Evolutionary conservation across 2,888 invertebrate genomes (phyloP).

Genomic region (Tetramorium bicarinatum): DNA sequence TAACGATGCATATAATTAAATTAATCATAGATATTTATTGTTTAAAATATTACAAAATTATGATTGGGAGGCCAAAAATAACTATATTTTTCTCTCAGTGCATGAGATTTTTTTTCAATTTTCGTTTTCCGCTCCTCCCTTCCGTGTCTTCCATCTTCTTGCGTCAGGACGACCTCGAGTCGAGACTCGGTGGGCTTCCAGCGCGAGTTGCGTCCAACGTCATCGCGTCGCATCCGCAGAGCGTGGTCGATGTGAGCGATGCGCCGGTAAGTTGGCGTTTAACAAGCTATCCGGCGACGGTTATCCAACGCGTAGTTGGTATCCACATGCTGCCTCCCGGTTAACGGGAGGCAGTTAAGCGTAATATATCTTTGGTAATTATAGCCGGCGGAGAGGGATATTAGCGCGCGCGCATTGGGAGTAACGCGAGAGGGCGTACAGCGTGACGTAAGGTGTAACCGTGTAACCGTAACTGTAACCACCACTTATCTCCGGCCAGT

Average conservation of each 20-base stretch:
- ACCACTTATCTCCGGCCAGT: conserved; percentile 77
- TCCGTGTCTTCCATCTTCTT: background rate
- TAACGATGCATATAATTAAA: too few species aligned
- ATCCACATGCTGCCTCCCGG: conserved; percentile 61
- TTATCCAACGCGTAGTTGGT: conserved; percentile 60
- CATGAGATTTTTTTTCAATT: background rate
- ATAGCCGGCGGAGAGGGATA: conserved; percentile 73
- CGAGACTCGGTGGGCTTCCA: conserved; percentile 4
- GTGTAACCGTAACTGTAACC: conserved; percentile 81
- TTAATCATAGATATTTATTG: too few species aligned
- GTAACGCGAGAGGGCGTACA: conserved; percentile 71
- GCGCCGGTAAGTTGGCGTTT: conserved; percentile 58
- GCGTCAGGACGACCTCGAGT: background rate
- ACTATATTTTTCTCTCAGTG: too few species aligned
- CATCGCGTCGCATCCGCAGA: conserved; percentile 10
- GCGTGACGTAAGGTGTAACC: conserved; percentile 76
- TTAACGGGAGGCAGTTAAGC: conserved; percentile 71
- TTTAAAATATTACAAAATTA: too few species aligned
- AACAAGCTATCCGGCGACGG: conserved; percentile 57
- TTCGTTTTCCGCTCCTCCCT: too few species aligned
- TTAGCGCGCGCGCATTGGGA: conserved; percentile 63
- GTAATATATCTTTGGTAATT: conserved; percentile 80
- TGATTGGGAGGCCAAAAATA: too few species aligned
- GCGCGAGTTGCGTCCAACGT: background rate
- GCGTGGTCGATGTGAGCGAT: conserved; percentile 17